Base-by-base conservation (phyloP, 2,113 vertebrate genomes). In the Cathartes aura region DNA sequence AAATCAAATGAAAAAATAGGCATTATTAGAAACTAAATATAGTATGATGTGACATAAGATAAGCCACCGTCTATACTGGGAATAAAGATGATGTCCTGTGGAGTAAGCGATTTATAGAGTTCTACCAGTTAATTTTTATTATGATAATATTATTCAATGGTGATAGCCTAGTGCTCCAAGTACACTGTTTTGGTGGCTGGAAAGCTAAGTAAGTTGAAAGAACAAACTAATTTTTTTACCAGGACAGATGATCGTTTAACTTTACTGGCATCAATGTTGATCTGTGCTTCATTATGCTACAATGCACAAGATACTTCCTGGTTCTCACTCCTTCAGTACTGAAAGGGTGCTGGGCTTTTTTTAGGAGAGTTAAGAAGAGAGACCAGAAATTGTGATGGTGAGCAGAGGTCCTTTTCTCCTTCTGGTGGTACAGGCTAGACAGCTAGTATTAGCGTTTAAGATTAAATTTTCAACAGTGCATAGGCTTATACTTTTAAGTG, bases 391-490 rank as follows among this genome's bases (percentile, higher is more conserved):
- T 45, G 50, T 32, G n/a, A 84, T 4, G 14, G 17, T 42, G 64
- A 93, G 26, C 8, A 17, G 15, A 82, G 70, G 70, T 75, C 48
- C 48, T 63, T 79, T 74, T 62, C 53, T 73, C 52, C 11, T 78
- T 70, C 43, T 48, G 56, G 53, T 34, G 52, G 34, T 48, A 79
- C 15, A 59, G 36, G 27, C 30, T 13, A 93, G 56, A 82, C 45
- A 80, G 64, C 12, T 19, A 81, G 22, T 60, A 62, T 66, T n/a
- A 62, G 52, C 2, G 1, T 53, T 71, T 91, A 62, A 90, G 47
- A 73, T 81, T 58, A 87, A 72, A 95, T 85, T 97, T 93, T 96
- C 68, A 96, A 19, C 56, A 91, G 82, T 12, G 40, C 59, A 52
- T 12, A n/a, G 34, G 36, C 56, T 38, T 66, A 52, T 56, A 87